These are phyloP conservation scores for Shargacucullia verbasci DNA, from an alignment of 2,888 invertebrate species.

Conservation along the genomic window DNA sequence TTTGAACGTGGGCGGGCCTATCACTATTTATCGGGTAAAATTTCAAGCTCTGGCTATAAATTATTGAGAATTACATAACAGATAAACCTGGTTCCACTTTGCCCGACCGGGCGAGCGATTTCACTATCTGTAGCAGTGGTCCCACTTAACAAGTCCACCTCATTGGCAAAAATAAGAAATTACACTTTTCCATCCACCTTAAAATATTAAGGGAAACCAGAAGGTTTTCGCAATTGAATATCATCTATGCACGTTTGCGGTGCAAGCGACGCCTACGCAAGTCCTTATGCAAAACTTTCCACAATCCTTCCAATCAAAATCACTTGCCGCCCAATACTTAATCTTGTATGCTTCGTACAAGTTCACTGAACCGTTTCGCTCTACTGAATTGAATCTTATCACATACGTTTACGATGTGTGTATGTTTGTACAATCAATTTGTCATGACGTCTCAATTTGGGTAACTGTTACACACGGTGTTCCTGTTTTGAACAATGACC, in stretches of 20 bases:
- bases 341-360: constrained; percentile 48
- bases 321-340: constrained; percentile 54
- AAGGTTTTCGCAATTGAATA: not conserved
- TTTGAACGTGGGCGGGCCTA: no score
- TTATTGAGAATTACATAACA: no score
- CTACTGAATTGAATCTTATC: constrained; percentile 75
- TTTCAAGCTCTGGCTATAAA: no score
- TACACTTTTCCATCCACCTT: no score
- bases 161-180: no score
- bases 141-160: no score
- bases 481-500: constrained; percentile 78
- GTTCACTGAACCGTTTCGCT: constrained; percentile 73
- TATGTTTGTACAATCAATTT: constrained; percentile 79
- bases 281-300: constrained; percentile 29
- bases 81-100: no score
- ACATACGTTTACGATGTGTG: constrained; percentile 68
- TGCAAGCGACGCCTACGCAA: constrained; percentile 3
- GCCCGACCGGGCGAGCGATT: no score
- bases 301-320: constrained; percentile 32
- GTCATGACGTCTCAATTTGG: constrained; percentile 82
- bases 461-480: constrained; percentile 80
- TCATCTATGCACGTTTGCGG: constrained; percentile 1
- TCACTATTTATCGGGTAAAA: no score
- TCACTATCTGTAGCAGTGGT: no score
- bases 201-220: no score